Base-by-base conservation (phyloP, 64 coral and sea anemone species). In the Dendrophyllia cribrosa region DNA sequence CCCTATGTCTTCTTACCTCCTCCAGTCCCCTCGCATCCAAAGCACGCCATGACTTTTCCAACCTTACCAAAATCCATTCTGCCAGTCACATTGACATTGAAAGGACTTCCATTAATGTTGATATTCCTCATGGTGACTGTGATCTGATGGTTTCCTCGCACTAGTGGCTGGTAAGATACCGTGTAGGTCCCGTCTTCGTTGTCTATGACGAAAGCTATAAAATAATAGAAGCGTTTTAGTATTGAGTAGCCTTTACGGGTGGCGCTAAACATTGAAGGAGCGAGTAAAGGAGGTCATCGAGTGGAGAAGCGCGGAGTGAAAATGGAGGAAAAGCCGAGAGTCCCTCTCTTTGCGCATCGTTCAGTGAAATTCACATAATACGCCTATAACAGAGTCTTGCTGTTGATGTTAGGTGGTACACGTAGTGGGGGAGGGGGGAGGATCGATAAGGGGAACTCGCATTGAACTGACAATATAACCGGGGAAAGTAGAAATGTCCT, bases 131-230 rank as follows among this genome's bases (percentile, higher is more conserved):
- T 89, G 16, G 90, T 98, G 3, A 98, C 75, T 12, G 58, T 64
- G 23, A 98, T 88, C 26, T 67, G 70, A 86, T 98, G 96, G 7
- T 65, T 90, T 23, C 96, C 96, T 43, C 96, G 72, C 47, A 68
- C 66, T 49, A 74, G 73, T 6, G 96, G 96, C 10, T 92, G 79
- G 46, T 98, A 98, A 0, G 96, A 95, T 10, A 95, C 90, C 0
- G 93, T 95, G 26, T 93, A 95, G 3, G 96, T 95, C 4, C 96
- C 96, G 25, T 98, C 96, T 62, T 90, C 71, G 69, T 98, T 98
- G 66, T 98, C 96, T 13, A 98, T 95, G 14, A 98, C 82, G 1
- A 64, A 85, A 53, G 86, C 96, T 98, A 50, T 20, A 3, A 89
- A 24, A 11, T 15, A 79, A 78, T n/a, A 43, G 25, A n/a, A 34